These are phyloP conservation scores for Scopus umbretta DNA, from an alignment of 2,113 vertebrate species.

Conservation along the genomic window DNA sequence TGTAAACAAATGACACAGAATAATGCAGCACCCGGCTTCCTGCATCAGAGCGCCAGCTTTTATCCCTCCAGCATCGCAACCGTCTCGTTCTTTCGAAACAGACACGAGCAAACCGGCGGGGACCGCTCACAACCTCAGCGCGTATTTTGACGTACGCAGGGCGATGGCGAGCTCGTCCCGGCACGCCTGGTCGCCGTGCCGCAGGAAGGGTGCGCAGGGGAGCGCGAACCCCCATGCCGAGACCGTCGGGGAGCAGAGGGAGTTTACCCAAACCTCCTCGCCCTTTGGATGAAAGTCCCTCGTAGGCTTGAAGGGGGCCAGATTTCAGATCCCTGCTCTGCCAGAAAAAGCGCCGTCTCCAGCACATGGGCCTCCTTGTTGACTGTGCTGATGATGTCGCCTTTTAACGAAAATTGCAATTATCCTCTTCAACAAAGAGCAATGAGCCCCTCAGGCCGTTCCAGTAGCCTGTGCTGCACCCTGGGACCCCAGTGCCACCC, in stretches of 20 bases:
- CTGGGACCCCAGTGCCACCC: not conserved
- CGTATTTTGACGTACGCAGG: not conserved
- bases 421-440: not conserved
- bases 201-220: not conserved
- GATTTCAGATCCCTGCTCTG: not conserved
- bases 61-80: not conserved
- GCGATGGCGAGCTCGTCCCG: rapidly evolving
- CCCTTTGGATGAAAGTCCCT: not conserved
- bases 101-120: rapidly evolving
- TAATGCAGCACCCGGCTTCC: not conserved
- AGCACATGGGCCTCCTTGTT: not conserved
- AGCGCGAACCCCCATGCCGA: rapidly evolving
- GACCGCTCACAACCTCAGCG: not conserved
- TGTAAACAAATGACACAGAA: not conserved
- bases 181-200: rapidly evolving
- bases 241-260: rapidly evolving
- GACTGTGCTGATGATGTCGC: not conserved
- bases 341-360: not conserved
- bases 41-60: rapidly evolving
- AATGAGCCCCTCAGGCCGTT: not conserved
- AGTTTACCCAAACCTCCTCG: not conserved
- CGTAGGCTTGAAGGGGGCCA: not conserved
- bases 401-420: not conserved
- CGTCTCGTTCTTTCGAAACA: not conserved
- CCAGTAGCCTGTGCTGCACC: not conserved